These are phyloP conservation scores for Agriopis leucophaearia DNA, from an alignment of 2,888 invertebrate genomes.

Conservation along the genomic window DNA sequence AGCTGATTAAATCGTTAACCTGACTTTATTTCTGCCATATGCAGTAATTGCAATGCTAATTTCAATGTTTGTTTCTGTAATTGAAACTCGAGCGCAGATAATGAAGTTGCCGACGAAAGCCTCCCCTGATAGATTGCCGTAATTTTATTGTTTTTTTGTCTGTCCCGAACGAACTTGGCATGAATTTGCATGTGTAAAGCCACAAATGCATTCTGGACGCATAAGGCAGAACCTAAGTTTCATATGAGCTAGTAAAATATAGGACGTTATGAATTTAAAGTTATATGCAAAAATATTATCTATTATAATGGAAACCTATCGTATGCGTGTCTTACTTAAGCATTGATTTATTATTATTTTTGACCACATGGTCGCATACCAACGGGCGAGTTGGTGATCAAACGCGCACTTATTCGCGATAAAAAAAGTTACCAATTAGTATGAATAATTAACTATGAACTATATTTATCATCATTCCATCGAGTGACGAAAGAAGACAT, in stretches of 20 bases:
- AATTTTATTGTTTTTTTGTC: slow-evolving; percentile 69
- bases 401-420: no score
- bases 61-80: slow-evolving; percentile 77
- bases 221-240: slow-evolving; percentile 7
- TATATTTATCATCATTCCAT: no score
- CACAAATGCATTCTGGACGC: slow-evolving; percentile 63
- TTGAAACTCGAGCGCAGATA: slow-evolving; percentile 74
- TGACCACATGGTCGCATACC: no score
- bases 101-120: slow-evolving; percentile 77
- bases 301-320: no score
- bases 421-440: no score
- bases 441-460: no score
- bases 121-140: slow-evolving; percentile 76
- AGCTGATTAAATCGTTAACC: slow-evolving; percentile 20
- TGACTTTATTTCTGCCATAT: slow-evolving; percentile 24
- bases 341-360: no score
- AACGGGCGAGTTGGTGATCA: no score
- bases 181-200: slow-evolving; percentile 79
- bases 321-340: no score
- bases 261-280: background rate
- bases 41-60: slow-evolving; percentile 59
- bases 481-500: no score
- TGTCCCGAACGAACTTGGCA: slow-evolving; percentile 64
- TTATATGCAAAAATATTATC: no score
- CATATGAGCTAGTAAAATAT: no score